phyloP scores from a whole-genome alignment of 1,140 invertebrate species.

The Phymastichus coffea region DNA sequence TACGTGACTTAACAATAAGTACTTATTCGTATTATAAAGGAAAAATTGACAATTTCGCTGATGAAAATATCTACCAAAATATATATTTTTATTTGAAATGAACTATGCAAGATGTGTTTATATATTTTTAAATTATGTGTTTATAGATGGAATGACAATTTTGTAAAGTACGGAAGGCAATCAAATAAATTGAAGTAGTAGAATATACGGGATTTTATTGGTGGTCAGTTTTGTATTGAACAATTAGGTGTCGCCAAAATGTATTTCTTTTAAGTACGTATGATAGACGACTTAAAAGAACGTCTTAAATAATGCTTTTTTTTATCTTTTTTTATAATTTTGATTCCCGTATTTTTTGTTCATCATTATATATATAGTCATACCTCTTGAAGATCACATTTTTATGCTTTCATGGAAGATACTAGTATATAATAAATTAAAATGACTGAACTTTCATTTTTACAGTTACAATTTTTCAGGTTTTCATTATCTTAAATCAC shows the following conservation, averaged over 20 bases:
- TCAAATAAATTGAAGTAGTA: too few species aligned
- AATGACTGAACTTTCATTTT: background rate
- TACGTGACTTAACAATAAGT: too few species aligned
- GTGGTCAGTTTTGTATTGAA: conserved; percentile 34
- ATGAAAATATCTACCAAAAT: too few species aligned
- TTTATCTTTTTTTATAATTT: background rate
- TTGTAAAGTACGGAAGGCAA: too few species aligned
- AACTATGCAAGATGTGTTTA: too few species aligned
- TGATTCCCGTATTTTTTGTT: background rate
- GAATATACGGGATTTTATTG: conserved; percentile 45
- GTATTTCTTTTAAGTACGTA: background rate
- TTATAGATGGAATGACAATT: too few species aligned
- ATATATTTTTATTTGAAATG: too few species aligned
- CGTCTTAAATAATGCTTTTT: too few species aligned
- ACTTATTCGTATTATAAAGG: too few species aligned
- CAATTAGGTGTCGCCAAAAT: background rate
- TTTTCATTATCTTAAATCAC: background rate
- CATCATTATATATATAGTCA: background rate
- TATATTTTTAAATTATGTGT: too few species aligned
- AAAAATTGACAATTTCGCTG: too few species aligned
- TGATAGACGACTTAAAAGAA: background rate
- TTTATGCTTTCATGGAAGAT: conserved; percentile 6
- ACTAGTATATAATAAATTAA: conserved; percentile 2
- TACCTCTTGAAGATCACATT: too few species aligned
- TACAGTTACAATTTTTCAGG: background rate